Evolutionary conservation across 2,797 vertebrate genomes (phyloP).

Genomic region (Coluber constrictor): DNA sequence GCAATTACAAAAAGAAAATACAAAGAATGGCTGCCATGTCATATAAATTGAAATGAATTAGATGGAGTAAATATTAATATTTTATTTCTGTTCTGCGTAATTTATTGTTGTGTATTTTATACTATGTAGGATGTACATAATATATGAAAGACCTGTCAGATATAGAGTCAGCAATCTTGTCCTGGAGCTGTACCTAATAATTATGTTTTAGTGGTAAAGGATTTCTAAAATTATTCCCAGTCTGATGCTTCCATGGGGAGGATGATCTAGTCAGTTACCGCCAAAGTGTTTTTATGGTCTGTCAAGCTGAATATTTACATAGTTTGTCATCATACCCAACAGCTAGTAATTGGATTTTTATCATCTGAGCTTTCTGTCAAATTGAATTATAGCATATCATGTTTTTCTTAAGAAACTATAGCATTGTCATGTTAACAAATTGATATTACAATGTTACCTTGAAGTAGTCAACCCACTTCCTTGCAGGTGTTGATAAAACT

Average conservation of each 20-base stretch:
- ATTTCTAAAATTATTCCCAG: constrained; percentile 38
- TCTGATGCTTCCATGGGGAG: constrained; percentile 4
- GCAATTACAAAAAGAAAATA: background rate
- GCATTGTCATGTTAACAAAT: constrained; percentile 37
- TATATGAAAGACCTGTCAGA: constrained; percentile 32
- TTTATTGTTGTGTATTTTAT: background rate
- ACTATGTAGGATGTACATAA: background rate
- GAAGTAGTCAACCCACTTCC: constrained; percentile 47
- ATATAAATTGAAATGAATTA: background rate
- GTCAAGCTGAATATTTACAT: constrained; percentile 46
- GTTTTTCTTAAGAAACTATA: constrained; percentile 32
- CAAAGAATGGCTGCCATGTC: background rate
- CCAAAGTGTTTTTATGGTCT: constrained; percentile 39
- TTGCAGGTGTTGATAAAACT: constrained; percentile 35
- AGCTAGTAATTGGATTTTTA: constrained; percentile 49
- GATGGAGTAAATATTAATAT: constrained; percentile 41
- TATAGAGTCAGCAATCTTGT: constrained; percentile 38
- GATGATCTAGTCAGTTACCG: constrained; percentile 18
- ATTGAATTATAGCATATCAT: constrained; percentile 44
- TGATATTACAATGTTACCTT: constrained; percentile 15
- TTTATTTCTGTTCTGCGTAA: constrained; percentile 41
- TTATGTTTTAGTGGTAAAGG: constrained; percentile 20
- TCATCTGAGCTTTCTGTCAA: constrained; percentile 52
- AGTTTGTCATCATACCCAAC: constrained; percentile 44
- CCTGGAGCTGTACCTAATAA: constrained; percentile 23